Base-by-base conservation (phyloP, 2,797 vertebrate genomes). In the Sebastes kiyomatsui region DNA sequence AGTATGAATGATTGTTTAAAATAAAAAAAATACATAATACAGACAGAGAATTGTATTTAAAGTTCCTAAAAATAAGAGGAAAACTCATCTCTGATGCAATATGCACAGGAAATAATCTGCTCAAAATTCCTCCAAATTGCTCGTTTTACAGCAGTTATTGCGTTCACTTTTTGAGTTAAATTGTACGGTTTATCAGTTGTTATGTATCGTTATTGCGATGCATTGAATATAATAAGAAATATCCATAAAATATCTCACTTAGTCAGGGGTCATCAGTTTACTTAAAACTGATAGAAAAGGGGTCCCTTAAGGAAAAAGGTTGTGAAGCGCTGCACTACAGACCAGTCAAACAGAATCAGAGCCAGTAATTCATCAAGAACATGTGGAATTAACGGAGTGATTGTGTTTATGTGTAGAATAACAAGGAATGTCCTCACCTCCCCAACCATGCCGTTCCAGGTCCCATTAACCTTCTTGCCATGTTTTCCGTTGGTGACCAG, bases 401-500 rank as follows among this genome's bases (percentile, higher is more conserved):
- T 12, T 42, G 23, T 33, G 22, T 70, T 60, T 10, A 11, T 52
- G 49, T 56, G 67, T 46, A 33, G 67, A 66, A 52, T 32, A 14
- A 60, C 35, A 56, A 49, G n/a, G 61, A 55, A 66, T 1, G 27
- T 55, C 28, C 75, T 95, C 83, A 99, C 98, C 98, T 99, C 98
- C 87, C 98, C 98, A 20, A 99, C 97, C 98, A 99, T 97, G 91
- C 98, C 98, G 18, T 99, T 99, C 98, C 98, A 99, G 0, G 98
- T 99, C 42, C 98, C 98, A 16, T 99, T 99, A 82, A 99, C 97
- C 92, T 99, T 99, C 95, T 99, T 99, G 74, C 98, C 98, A 3
- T 99, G 98, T 90, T 99, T 99, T 84, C 98, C 98, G 1, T 99
- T 99, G 90, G 98, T 99, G 79, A 99, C 98, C 94, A 99, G 96